Evolutionary conservation across 2,888 invertebrate genomes (phyloP).

Genomic region (Philopedon plagiatum): DNA sequence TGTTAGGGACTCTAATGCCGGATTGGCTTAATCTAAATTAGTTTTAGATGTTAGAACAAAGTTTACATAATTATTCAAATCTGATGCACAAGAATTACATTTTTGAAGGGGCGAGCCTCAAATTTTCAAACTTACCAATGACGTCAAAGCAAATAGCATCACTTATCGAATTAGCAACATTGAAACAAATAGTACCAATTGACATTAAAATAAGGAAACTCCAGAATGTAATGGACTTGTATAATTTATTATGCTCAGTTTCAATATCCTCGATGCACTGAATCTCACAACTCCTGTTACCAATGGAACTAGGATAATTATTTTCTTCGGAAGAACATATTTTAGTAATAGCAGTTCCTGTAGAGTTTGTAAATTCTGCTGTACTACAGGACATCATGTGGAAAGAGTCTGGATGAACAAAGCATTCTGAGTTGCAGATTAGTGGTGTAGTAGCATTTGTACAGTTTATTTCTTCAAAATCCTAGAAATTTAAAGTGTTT

Average conservation of each 20-base stretch:
- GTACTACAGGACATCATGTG: slow-evolving; percentile 31
- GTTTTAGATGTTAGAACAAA: no score
- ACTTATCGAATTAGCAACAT: slow-evolving; percentile 88
- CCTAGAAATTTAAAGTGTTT: slow-evolving; percentile 51
- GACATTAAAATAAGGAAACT: slow-evolving; percentile 80
- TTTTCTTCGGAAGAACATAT: slow-evolving; percentile 39
- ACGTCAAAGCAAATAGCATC: slow-evolving; percentile 94
- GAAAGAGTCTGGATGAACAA: slow-evolving; percentile 48
- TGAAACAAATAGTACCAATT: slow-evolving; percentile 84
- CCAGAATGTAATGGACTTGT: slow-evolving; percentile 79
- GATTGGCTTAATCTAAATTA: no score
- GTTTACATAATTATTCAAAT: no score
- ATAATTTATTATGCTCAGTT: slow-evolving; percentile 61
- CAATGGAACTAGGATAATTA: slow-evolving; percentile 18
- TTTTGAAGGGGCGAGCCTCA: no score
- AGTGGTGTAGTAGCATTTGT: slow-evolving; percentile 43
- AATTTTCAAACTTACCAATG: slow-evolving; percentile 73
- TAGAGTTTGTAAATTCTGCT: slow-evolving; percentile 27
- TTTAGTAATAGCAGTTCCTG: slow-evolving; percentile 11
- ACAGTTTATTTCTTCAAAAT: slow-evolving; percentile 45
- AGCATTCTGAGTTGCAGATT: slow-evolving; percentile 53
- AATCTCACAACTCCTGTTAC: slow-evolving; percentile 54
- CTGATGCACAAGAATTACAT: no score
- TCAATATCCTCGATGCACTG: slow-evolving; percentile 62
- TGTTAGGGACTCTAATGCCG: no score